These are phyloP conservation scores for Rosalia funebris DNA, from an alignment of 2,888 invertebrate genomes.

Conservation along the genomic window DNA sequence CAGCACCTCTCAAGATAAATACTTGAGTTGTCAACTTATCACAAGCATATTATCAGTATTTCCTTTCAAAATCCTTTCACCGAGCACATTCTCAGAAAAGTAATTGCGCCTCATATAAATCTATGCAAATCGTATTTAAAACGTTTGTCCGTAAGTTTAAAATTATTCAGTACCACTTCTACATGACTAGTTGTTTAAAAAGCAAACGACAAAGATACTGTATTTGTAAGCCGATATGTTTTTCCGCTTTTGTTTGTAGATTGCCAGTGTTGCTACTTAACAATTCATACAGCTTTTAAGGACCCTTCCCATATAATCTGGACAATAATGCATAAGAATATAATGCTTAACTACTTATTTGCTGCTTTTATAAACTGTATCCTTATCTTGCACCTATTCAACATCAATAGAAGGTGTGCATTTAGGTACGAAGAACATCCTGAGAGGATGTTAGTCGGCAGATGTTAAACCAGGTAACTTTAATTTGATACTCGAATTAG, in stretches of 20 bases:
- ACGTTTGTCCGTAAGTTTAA: constrained; percentile 1
- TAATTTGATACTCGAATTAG: constrained; percentile 15
- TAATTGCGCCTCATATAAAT: constrained; percentile 24
- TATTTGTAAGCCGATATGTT: constrained; percentile 43
- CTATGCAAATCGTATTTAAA: constrained; percentile 18
- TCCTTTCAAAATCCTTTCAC: neutral
- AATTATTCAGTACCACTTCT: neutral
- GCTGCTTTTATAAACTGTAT: constrained; percentile 45
- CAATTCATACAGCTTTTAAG: constrained; percentile 41
- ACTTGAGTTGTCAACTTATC: neutral
- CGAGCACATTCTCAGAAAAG: constrained; percentile 28
- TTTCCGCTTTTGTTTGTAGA: constrained; percentile 45
- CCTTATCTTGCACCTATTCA: constrained; percentile 39
- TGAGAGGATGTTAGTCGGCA: constrained; percentile 8
- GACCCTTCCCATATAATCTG: constrained; percentile 49
- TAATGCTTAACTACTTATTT: constrained; percentile 50
- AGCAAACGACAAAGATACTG: constrained; percentile 35
- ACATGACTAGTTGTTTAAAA: constrained; percentile 14
- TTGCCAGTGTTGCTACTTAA: constrained; percentile 44
- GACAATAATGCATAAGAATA: constrained; percentile 49
- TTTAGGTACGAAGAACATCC: constrained; percentile 13
- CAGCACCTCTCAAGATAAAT: too few species aligned
- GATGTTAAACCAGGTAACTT: constrained; percentile 28
- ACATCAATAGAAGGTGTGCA: constrained; percentile 36
- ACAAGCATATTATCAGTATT: neutral